Conservation (phyloP, 2,888 invertebrate species). For the Diarsia mendica region DNA sequence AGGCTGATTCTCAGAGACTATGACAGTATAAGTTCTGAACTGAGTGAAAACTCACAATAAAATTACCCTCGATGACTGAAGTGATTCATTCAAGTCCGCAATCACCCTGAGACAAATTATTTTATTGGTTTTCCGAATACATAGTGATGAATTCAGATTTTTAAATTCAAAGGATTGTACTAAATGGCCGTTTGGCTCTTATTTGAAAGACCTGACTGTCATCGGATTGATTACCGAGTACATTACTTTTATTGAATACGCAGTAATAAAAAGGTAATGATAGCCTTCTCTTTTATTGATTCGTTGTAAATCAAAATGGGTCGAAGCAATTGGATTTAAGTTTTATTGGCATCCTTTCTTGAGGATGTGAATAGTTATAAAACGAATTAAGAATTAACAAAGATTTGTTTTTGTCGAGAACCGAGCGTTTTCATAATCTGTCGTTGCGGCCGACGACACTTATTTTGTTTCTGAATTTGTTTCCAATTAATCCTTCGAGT, state of each 20-base stretch:
- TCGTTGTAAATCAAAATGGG: constrained; percentile 87
- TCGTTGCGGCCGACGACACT: constrained; percentile 33
- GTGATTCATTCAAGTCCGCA: constrained; percentile 22
- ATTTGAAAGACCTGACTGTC: constrained; percentile 70
- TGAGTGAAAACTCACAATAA: constrained; percentile 20
- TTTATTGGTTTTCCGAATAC: constrained; percentile 21
- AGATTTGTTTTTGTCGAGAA: constrained; percentile 58
- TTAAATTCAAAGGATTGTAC: constrained; percentile 39
- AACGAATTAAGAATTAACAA: constrained; percentile 79
- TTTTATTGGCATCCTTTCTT: constrained; percentile 86
- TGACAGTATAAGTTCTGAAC: constrained; percentile 27
- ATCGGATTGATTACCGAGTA: constrained; percentile 80
- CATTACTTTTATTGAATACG: constrained; percentile 88
- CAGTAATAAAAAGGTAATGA: constrained; percentile 89
- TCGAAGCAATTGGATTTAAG: constrained; percentile 87
- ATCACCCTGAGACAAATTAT: constrained; percentile 16
- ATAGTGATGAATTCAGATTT: constrained; percentile 19
- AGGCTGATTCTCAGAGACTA: constrained; percentile 39
- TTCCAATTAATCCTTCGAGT: constrained; percentile 76
- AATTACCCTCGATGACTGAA: constrained; percentile 34
- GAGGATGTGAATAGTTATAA: constrained; percentile 82
- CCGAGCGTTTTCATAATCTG: constrained; percentile 38
- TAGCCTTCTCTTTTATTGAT: constrained; percentile 89
- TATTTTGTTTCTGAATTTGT: constrained; percentile 69
- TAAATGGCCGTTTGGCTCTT: constrained; percentile 57